Evolutionary conservation across 2,113 vertebrate genomes (phyloP).

Genomic region (Urocitellus parryii): DNA sequence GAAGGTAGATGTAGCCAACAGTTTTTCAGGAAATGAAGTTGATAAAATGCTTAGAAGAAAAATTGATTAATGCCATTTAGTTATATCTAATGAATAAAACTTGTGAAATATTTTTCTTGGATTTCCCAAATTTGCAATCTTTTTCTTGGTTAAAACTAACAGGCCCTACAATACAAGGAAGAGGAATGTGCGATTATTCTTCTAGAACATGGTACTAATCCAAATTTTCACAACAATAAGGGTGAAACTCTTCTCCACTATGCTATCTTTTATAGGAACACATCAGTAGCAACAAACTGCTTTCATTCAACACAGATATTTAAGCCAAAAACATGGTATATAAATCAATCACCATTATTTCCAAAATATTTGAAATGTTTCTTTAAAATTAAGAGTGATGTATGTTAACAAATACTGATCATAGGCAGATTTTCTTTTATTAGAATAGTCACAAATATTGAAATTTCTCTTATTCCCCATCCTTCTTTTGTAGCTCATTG

Average conservation of each 20-base stretch:
- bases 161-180: background rate
- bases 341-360: background rate
- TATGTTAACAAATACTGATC: background rate
- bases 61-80: background rate
- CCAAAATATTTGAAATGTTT: background rate
- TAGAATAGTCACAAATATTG: background rate
- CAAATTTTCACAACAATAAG: background rate
- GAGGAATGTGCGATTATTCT: background rate
- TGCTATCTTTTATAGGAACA: rapidly evolving
- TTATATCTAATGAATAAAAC: background rate
- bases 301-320: constrained; percentile 82
- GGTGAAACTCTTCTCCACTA: background rate
- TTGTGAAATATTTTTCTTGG: background rate
- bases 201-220: background rate
- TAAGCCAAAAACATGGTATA: constrained; percentile 93
- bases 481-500: background rate
- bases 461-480: too few relatives aligned
- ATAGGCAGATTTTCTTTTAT: background rate
- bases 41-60: background rate
- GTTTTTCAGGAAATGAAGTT: background rate
- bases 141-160: background rate
- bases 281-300: background rate
- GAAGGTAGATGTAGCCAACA: constrained; percentile 89
- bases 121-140: background rate
- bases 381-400: background rate